Percentiles rank a stretch among this genome's conserved stretches.
Conservation (phyloP, 2,113 vertebrate genomes). For the Odobenus rosmarus region DNA sequence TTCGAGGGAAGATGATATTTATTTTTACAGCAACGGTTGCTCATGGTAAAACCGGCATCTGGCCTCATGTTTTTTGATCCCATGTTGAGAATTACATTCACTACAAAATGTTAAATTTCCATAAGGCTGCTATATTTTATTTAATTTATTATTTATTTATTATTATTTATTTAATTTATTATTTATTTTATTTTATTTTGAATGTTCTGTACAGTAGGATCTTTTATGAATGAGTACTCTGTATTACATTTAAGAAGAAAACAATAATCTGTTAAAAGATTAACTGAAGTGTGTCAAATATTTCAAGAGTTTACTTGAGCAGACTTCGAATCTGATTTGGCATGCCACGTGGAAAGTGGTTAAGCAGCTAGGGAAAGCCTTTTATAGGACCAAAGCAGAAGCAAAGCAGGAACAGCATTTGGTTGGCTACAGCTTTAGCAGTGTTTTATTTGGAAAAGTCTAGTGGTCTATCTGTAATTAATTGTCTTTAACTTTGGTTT, state of each 20-base stretch:
- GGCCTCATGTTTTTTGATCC: neutral
- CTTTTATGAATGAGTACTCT: neutral
- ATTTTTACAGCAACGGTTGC: neutral
- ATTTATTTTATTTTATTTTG: neutral
- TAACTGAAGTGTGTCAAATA: neutral
- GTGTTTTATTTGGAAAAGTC: neutral
- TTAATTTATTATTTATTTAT: neutral
- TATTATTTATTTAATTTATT: neutral
- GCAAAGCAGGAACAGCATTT: neutral
- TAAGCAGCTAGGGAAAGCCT: neutral
- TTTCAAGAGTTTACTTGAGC: neutral
- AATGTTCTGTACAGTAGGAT: neutral
- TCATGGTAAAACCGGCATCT: neutral
- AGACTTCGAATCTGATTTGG: rapidly evolving
- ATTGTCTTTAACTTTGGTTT: neutral
- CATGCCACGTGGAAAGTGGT: neutral
- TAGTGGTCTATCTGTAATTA: neutral
- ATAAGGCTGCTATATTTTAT: neutral
- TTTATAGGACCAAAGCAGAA: neutral
- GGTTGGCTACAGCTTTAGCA: neutral
- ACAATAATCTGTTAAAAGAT: neutral
- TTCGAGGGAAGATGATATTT: neutral
- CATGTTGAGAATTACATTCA: neutral
- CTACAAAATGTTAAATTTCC: neutral
- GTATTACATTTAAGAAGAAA: neutral